Percentiles rank a stretch among this genome's conserved stretches.
These are phyloP conservation scores for Nothoprocta perdicaria DNA, from an alignment of 2,113 vertebrate species.

Conservation along the genomic window DNA sequence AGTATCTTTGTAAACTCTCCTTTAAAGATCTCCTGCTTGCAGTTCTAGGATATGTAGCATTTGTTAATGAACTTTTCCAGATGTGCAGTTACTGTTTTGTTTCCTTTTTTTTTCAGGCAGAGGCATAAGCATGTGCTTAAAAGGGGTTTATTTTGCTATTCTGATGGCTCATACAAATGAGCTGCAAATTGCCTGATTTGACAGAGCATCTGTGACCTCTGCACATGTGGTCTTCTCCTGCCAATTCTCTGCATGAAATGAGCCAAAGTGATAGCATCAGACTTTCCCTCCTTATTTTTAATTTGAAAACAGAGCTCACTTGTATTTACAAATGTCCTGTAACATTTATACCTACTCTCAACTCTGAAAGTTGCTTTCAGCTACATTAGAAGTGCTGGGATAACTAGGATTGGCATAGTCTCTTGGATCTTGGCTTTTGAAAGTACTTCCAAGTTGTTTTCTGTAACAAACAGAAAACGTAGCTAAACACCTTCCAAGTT, in stretches of 20 bases:
- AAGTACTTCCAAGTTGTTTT: constrained; percentile 4
- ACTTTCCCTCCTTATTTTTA: not conserved
- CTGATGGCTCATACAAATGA: not conserved
- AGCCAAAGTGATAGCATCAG: not conserved
- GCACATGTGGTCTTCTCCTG: not conserved
- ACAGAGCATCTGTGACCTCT: not conserved
- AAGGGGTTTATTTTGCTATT: not conserved
- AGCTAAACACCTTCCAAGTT: constrained; percentile 10
- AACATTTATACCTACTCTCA: not conserved
- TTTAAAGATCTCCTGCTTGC: not conserved
- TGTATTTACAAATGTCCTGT: not conserved
- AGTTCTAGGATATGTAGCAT: not conserved
- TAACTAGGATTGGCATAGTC: not conserved
- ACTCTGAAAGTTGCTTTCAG: not conserved
- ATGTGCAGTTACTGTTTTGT: not conserved
- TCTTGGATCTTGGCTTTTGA: not conserved
- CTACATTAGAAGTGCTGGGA: not conserved
- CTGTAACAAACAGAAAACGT: not conserved
- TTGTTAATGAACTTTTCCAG: not conserved
- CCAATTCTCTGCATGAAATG: not conserved
- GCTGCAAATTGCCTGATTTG: constrained; percentile 11
- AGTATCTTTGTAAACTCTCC: not conserved
- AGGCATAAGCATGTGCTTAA: not conserved
- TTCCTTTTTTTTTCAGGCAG: not conserved
- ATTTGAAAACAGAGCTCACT: not conserved